phyloP scores from a whole-genome alignment of 2,797 vertebrate species.

The Pangasius macronema region DNA sequence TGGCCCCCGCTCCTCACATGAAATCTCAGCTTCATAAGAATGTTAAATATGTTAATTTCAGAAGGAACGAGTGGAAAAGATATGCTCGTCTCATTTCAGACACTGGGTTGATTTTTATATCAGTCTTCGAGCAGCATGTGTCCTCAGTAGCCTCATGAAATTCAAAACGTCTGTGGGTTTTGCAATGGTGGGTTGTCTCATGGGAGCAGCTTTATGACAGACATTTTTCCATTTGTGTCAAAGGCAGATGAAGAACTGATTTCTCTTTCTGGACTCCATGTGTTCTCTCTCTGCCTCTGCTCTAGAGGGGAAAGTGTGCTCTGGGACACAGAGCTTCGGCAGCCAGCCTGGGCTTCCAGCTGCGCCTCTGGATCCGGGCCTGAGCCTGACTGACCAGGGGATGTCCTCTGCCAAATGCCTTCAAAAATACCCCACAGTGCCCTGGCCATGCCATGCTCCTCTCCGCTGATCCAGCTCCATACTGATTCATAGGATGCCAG shows the following conservation, averaged over 20 bases:
- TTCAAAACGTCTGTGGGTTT: slow-evolving; percentile 37
- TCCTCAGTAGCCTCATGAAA: slow-evolving; percentile 47
- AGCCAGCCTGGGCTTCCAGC: slow-evolving; percentile 47
- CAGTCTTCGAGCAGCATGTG: slow-evolving; percentile 38
- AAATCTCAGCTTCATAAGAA: slow-evolving; percentile 31
- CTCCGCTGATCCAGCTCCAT: not conserved
- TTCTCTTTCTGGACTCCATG: slow-evolving; percentile 53
- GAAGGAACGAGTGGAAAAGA: slow-evolving; percentile 12
- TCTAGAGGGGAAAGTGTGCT: slow-evolving; percentile 39
- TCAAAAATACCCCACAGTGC: slow-evolving; percentile 19
- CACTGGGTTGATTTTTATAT: slow-evolving; percentile 33
- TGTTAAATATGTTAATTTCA: slow-evolving; percentile 34
- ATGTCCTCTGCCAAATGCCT: slow-evolving; percentile 23
- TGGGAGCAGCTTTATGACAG: slow-evolving; percentile 47
- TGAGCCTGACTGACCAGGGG: slow-evolving; percentile 42
- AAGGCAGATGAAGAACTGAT: slow-evolving; percentile 53
- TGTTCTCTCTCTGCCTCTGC: slow-evolving; percentile 48
- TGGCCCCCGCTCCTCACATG: not conserved
- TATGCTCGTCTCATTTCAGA: slow-evolving; percentile 28
- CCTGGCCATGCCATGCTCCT: not conserved
- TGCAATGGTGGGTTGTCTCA: slow-evolving; percentile 39
- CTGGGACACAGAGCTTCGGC: slow-evolving; percentile 36
- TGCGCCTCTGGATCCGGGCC: slow-evolving; percentile 44
- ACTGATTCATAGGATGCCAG: slow-evolving; percentile 13
- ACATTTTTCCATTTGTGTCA: slow-evolving; percentile 54